Percentiles rank a stretch among this genome's conserved stretches.
Conservation (phyloP, 1,140 invertebrate genomes). For the Atta colombica region DNA sequence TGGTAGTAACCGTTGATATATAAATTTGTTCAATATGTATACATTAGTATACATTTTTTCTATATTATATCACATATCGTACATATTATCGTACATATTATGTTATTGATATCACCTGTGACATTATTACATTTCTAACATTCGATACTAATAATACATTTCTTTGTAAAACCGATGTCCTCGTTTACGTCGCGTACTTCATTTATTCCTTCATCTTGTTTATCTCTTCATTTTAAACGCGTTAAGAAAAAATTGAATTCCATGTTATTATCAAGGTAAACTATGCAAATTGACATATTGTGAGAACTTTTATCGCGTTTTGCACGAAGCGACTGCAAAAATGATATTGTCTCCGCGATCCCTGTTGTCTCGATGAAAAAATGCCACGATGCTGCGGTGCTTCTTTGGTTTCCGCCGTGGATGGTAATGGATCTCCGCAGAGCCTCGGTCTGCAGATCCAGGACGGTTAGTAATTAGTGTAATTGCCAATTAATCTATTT, state of each 20-base stretch:
- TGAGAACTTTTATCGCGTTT: conserved; percentile 34
- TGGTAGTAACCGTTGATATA: neutral
- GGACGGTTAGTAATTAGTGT: conserved; percentile 82
- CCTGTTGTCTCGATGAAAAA: conserved; percentile 75
- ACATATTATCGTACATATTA: neutral
- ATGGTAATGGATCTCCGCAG: conserved; percentile 78
- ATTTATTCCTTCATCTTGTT: neutral
- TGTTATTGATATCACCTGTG: conserved; percentile 10
- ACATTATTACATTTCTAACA: conserved; percentile 29
- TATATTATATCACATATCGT: neutral
- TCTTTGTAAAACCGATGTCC: neutral
- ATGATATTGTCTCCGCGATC: conserved; percentile 60
- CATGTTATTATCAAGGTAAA: neutral
- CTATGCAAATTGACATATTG: neutral
- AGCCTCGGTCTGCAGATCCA: conserved; percentile 81
- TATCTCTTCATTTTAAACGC: neutral
- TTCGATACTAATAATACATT: conserved; percentile 3
- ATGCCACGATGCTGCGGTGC: conserved; percentile 84
- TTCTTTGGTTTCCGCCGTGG: conserved; percentile 81
- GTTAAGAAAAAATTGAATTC: conserved; percentile 21
- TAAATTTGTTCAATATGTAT: neutral
- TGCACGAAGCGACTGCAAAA: conserved; percentile 15
- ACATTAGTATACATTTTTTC: neutral
- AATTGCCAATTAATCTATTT: conserved; percentile 74
- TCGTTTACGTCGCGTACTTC: neutral